Evolutionary conservation across 1,140 invertebrate species (phyloP).

Genomic region (Penaeus japonicus): DNA sequence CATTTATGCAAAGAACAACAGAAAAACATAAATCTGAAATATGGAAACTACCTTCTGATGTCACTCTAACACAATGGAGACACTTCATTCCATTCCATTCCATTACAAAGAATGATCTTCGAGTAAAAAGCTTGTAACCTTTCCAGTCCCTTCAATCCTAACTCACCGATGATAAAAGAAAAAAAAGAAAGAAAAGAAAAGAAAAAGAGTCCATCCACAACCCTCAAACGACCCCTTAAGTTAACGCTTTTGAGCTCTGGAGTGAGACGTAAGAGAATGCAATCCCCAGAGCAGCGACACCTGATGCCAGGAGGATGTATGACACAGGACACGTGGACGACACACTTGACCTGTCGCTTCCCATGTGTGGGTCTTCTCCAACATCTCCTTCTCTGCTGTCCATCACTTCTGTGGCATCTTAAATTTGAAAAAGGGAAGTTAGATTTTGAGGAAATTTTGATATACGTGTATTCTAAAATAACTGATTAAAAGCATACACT

Average conservation of each 20-base stretch:
- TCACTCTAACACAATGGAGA: too few relatives aligned
- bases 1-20: too few relatives aligned
- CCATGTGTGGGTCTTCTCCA: background rate
- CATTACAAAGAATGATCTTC: too few relatives aligned
- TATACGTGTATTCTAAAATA: too few relatives aligned
- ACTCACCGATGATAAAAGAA: background rate
- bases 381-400: background rate
- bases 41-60: too few relatives aligned
- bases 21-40: too few relatives aligned
- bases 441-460: background rate
- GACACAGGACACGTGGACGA: background rate
- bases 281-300: conserved; percentile 4
- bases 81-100: too few relatives aligned
- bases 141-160: too few relatives aligned
- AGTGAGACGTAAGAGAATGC: conserved; percentile 21
- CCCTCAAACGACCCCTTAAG: background rate
- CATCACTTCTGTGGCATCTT: conserved; percentile 30
- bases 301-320: conserved; percentile 7
- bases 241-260: background rate
- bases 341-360: background rate
- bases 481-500: too few relatives aligned
- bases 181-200: background rate
- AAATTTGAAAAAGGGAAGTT: too few relatives aligned
- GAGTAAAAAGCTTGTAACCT: too few relatives aligned
- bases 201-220: too few relatives aligned